Evolutionary conservation across 2,113 vertebrate species (phyloP).

Genomic region (Chaenogobius annularis): DNA sequence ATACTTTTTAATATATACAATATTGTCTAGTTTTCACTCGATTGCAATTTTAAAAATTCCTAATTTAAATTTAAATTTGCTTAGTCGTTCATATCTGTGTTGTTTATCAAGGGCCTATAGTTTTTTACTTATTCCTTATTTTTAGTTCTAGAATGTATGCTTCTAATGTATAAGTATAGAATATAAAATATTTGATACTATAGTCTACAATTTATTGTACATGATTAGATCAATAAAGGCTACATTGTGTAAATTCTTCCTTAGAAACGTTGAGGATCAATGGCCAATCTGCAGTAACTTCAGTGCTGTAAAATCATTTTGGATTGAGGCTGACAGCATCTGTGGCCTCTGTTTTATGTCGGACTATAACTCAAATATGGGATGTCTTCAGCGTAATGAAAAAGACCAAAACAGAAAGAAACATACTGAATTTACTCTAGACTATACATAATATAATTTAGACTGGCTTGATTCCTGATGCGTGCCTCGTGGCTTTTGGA

Average conservation of each 20-base stretch:
- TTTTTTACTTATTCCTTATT: neutral
- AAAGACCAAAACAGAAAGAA: neutral
- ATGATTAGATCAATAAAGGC: constrained; percentile 38
- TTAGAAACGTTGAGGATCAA: constrained; percentile 40
- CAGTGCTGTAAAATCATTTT: constrained; percentile 26
- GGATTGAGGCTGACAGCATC: constrained; percentile 9
- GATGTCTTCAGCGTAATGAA: constrained; percentile 5
- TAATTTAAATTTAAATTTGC: too few relatives aligned
- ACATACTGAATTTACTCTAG: neutral
- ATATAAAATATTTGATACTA: neutral
- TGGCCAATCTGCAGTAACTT: constrained; percentile 46
- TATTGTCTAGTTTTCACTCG: too few relatives aligned
- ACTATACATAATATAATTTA: neutral
- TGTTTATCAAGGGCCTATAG: too few relatives aligned
- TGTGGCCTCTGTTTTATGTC: constrained; percentile 36
- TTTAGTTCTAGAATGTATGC: neutral
- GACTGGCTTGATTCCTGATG: neutral
- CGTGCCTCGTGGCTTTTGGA: neutral
- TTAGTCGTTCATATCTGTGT: too few relatives aligned
- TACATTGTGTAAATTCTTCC: constrained; percentile 26
- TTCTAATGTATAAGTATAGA: neutral
- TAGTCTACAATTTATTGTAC: constrained; percentile 12
- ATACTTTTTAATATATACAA: too few relatives aligned
- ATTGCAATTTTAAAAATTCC: too few relatives aligned
- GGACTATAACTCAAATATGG: constrained; percentile 28